Evolutionary conservation across 2,797 vertebrate species (phyloP).

Genomic region (Sebastes nivosus): DNA sequence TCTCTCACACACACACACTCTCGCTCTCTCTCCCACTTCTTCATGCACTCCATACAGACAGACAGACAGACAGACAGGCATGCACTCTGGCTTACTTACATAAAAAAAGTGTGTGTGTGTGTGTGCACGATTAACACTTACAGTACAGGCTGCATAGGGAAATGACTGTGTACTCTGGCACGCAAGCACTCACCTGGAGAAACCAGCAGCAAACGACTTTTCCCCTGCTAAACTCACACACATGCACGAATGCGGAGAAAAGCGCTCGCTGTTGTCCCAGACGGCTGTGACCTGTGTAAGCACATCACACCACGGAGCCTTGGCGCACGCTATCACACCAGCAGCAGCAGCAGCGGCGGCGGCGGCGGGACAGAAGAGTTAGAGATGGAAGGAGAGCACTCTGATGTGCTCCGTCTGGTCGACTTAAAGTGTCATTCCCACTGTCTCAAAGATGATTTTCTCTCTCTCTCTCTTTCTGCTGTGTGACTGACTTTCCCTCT

Average conservation of each 20-base stretch:
- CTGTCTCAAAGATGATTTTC: constrained; percentile 58
- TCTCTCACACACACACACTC: background rate
- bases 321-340: constrained; percentile 52
- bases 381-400: constrained; percentile 63
- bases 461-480: constrained; percentile 62
- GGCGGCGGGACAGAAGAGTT: constrained; percentile 52
- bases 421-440: constrained; percentile 69
- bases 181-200: constrained; percentile 69
- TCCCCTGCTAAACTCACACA: constrained; percentile 42
- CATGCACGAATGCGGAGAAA: constrained; percentile 44
- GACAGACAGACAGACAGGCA: constrained; percentile 26
- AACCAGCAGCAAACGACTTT: constrained; percentile 55
- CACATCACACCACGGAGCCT: constrained; percentile 67
- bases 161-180: constrained; percentile 68
- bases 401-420: constrained; percentile 64
- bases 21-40: constrained; percentile 57
- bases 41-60: constrained; percentile 64
- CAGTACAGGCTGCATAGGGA: constrained; percentile 57
- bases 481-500: constrained; percentile 57
- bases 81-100: constrained; percentile 68
- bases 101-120: constrained; percentile 27
- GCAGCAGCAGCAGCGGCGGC: constrained; percentile 30
- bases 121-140: constrained; percentile 33
- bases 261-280: constrained; percentile 58
- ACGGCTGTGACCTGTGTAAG: constrained; percentile 75